Conservation (phyloP, 2,888 invertebrate species). For the Phortica magna region DNA sequence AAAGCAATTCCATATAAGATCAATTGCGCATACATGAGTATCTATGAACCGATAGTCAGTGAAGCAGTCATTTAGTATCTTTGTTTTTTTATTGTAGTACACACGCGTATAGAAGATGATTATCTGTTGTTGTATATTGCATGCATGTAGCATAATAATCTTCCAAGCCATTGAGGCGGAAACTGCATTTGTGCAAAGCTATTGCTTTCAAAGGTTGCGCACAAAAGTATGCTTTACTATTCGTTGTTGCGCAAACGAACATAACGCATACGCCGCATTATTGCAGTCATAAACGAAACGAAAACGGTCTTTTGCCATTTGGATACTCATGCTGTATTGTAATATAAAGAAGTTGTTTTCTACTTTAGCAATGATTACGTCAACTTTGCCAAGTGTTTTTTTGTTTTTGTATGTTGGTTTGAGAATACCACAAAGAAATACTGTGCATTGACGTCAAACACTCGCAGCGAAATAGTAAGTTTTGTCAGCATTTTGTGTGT, state of each 20-base stretch:
- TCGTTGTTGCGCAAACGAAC: not conserved
- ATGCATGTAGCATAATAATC: not conserved
- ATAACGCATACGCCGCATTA: not conserved
- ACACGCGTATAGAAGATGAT: no score
- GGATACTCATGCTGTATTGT: no score
- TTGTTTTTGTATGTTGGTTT: not conserved
- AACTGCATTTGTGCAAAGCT: not conserved
- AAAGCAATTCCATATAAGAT: not conserved
- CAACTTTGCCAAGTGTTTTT: constrained; percentile 7
- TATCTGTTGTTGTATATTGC: not conserved
- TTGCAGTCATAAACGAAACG: not conserved
- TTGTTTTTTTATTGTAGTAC: no score
- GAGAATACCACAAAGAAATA: not conserved
- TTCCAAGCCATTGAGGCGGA: not conserved
- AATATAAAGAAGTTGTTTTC: not conserved
- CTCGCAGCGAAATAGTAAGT: not conserved
- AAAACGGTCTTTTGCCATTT: not conserved
- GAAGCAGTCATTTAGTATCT: not conserved
- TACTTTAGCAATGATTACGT: constrained; percentile 11
- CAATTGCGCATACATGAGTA: not conserved
- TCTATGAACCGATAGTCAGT: not conserved
- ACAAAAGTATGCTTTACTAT: not conserved
- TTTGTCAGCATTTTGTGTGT: constrained; percentile 13
- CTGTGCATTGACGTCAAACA: constrained; percentile 25
- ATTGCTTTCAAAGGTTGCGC: not conserved